Percentiles rank a stretch among this genome's conserved stretches.
Conservation (phyloP, 2,888 invertebrate species). For the Allolobophora icterica region DNA sequence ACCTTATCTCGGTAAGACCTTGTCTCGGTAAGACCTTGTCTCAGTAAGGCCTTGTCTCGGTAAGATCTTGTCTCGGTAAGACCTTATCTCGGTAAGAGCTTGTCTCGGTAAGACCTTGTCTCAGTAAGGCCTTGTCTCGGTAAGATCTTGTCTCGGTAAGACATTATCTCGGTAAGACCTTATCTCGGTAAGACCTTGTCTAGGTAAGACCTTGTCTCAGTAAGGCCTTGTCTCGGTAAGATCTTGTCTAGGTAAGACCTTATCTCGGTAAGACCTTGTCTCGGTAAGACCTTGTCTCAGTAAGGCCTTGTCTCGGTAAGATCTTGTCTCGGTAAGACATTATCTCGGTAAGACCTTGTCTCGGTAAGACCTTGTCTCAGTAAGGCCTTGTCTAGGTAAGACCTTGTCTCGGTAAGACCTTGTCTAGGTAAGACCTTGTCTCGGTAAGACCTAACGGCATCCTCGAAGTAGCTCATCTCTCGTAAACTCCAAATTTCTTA, state of each 20-base stretch:
- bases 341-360: constrained; percentile 62
- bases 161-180: too few species aligned
- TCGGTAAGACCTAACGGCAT: too few species aligned
- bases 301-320: constrained; percentile 62
- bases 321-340: too few species aligned
- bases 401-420: constrained; percentile 62
- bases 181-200: constrained; percentile 63
- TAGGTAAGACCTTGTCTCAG: too few species aligned
- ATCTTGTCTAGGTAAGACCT: too few species aligned
- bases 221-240: constrained; percentile 62
- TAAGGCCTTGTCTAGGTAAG: too few species aligned
- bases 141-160: too few species aligned
- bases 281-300: too few species aligned
- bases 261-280: constrained; percentile 62
- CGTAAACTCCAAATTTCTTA: not conserved
- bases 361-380: too few species aligned
- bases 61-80: too few species aligned
- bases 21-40: constrained; percentile 63
- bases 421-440: constrained; percentile 62
- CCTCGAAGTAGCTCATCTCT: not conserved
- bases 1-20: too few species aligned
- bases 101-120: too few species aligned
- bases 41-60: constrained; percentile 63
- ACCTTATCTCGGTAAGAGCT: constrained; percentile 62
- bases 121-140: constrained; percentile 63